These are phyloP conservation scores for Colossoma macropomum DNA, from an alignment of 2,113 vertebrate species.

Conservation along the genomic window DNA sequence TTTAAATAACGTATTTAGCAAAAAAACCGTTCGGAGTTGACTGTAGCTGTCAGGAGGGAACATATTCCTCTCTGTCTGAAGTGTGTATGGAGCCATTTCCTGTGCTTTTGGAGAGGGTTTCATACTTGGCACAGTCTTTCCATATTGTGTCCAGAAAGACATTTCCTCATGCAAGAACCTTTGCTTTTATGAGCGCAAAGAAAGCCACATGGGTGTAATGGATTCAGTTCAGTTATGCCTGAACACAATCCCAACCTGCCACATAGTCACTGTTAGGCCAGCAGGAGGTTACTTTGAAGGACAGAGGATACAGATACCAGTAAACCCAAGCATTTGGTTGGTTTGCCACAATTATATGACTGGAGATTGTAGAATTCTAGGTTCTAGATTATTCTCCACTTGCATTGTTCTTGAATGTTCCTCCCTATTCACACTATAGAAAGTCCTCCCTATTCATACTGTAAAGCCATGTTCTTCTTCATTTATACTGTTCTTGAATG, in stretches of 20 bases:
- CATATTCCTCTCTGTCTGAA: slow-evolving; percentile 10
- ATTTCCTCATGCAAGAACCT: slow-evolving; percentile 25
- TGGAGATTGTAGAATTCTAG: no score
- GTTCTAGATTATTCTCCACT: no score
- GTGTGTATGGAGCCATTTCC: slow-evolving; percentile 23
- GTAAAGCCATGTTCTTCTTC: no score
- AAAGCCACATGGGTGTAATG: not conserved
- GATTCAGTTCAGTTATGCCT: not conserved
- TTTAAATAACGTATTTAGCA: not conserved
- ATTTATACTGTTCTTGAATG: no score
- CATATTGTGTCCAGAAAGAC: slow-evolving; percentile 24
- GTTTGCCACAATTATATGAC: no score
- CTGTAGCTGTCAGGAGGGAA: not conserved
- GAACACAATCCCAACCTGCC: not conserved
- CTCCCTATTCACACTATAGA: no score
- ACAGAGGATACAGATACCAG: no score
- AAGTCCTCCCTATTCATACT: no score
- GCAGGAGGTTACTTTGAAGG: not conserved
- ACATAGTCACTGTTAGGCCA: not conserved
- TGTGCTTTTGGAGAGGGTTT: slow-evolving; percentile 8
- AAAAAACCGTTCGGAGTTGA: not conserved
- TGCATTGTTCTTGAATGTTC: no score
- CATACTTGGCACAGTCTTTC: slow-evolving; percentile 7
- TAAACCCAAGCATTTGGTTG: no score
- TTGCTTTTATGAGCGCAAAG: not conserved